Conservation (phyloP, 37 sponge, comb jelly and placozoan species). For the Haliclona indistincta region DNA sequence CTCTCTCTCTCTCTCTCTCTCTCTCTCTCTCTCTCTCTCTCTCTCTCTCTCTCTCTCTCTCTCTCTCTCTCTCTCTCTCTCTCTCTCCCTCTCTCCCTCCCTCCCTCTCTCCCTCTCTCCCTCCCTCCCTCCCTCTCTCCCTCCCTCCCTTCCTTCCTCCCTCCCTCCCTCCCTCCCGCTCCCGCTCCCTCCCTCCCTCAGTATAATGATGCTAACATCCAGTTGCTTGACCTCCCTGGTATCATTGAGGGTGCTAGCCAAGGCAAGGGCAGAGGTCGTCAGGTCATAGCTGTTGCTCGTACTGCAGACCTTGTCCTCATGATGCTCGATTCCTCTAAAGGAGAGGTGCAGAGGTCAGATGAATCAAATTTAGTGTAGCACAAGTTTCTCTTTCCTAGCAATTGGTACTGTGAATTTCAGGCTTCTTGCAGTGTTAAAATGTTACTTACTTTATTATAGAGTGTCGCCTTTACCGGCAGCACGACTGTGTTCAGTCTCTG, state of each 20-base stretch:
- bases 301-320: slow-evolving; percentile 97
- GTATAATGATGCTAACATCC: slow-evolving; percentile 94
- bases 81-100: slow-evolving; percentile 28
- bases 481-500: too few relatives aligned
- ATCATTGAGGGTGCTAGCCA: slow-evolving; percentile 98
- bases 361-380: neutral
- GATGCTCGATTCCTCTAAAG: slow-evolving; percentile 98
- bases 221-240: slow-evolving; percentile 96
- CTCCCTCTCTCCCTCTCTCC: slow-evolving; percentile 5
- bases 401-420: neutral
- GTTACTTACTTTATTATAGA: neutral
- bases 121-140: neutral
- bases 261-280: slow-evolving; percentile 97
- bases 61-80: slow-evolving; percentile 6
- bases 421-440: neutral
- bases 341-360: slow-evolving; percentile 56
- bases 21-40: slow-evolving; percentile 27
- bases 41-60: neutral
- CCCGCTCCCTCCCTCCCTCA: neutral
- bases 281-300: slow-evolving; percentile 98
- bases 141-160: neutral
- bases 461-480: too few relatives aligned
- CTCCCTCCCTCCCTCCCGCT: neutral
- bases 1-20: slow-evolving; percentile 30
- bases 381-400: neutral